phyloP scores from a whole-genome alignment of 2,797 vertebrate genomes.

The Pelodytes ibericus region DNA sequence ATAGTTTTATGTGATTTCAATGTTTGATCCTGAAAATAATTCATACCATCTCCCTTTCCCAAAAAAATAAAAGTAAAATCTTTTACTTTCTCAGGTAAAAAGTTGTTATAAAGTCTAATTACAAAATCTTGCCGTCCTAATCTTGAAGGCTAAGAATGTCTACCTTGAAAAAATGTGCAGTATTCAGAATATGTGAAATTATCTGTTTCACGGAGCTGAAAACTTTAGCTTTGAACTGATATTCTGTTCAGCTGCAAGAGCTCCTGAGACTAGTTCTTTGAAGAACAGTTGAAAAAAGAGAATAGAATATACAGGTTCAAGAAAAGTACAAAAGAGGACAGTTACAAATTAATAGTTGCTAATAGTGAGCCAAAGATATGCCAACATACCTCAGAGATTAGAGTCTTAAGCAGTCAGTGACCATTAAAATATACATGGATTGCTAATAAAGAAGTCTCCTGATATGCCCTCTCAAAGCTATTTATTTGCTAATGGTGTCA shows the following conservation, averaged over 20 bases:
- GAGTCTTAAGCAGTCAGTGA: not conserved
- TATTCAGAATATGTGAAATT: conserved; percentile 34
- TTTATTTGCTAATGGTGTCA: not conserved
- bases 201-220: conserved; percentile 26
- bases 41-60: not conserved
- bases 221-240: conserved; percentile 14
- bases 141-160: conserved; percentile 11
- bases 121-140: not conserved
- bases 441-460: not conserved
- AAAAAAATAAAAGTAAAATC: not conserved
- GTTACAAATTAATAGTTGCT: not conserved
- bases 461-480: not conserved
- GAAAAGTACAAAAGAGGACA: conserved; percentile 19
- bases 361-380: not conserved
- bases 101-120: conserved; percentile 2
- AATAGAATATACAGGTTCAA: conserved; percentile 20
- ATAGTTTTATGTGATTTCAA: not conserved
- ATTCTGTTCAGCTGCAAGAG: conserved; percentile 14
- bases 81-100: conserved; percentile 19
- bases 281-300: not conserved
- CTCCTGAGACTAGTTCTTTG: conserved; percentile 13
- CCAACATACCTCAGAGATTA: not conserved
- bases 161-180: conserved; percentile 36
- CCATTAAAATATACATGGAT: not conserved
- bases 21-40: not conserved